Conservation (phyloP, 2,888 invertebrate species). For the Epiblema foenella region DNA sequence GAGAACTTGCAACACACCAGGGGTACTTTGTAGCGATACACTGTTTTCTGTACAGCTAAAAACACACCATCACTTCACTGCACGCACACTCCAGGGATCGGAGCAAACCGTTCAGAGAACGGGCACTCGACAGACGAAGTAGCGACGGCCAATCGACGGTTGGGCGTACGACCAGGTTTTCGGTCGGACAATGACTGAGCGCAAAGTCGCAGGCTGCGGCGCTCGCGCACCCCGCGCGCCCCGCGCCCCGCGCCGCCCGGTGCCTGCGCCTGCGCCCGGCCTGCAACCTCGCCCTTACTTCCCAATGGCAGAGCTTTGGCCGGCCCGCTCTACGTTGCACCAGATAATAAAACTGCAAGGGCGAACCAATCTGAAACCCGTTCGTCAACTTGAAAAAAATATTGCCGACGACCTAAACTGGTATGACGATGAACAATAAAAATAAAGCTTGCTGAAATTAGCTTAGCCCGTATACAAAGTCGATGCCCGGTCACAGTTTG, state of each 20-base stretch:
- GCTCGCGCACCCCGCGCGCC: constrained; percentile 64
- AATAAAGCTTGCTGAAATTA: constrained; percentile 16
- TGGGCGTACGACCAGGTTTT: constrained; percentile 74
- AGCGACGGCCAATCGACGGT: constrained; percentile 73
- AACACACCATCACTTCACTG: constrained; percentile 83
- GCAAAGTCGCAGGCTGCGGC: constrained; percentile 69
- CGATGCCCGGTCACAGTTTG: constrained; percentile 4
- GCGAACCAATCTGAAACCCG: constrained; percentile 67
- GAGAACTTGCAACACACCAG: constrained; percentile 73
- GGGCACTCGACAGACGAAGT: constrained; percentile 74
- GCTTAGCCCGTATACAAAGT: constrained; percentile 4
- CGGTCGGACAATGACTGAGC: constrained; percentile 82
- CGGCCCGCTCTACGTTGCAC: constrained; percentile 62
- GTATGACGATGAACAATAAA: constrained; percentile 28
- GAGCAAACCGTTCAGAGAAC: constrained; percentile 76
- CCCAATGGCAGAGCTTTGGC: constrained; percentile 73
- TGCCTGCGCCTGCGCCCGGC: constrained; percentile 51
- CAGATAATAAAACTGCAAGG: constrained; percentile 67
- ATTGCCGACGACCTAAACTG: constrained; percentile 49
- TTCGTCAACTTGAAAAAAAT: constrained; percentile 61
- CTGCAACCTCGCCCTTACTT: constrained; percentile 51
- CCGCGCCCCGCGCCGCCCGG: constrained; percentile 47
- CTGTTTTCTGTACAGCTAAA: constrained; percentile 79
- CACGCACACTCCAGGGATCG: constrained; percentile 75
- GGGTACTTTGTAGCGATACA: constrained; percentile 82